Evolutionary conservation across 2,113 vertebrate species (phyloP).

Genomic region (Petroica traversi): DNA sequence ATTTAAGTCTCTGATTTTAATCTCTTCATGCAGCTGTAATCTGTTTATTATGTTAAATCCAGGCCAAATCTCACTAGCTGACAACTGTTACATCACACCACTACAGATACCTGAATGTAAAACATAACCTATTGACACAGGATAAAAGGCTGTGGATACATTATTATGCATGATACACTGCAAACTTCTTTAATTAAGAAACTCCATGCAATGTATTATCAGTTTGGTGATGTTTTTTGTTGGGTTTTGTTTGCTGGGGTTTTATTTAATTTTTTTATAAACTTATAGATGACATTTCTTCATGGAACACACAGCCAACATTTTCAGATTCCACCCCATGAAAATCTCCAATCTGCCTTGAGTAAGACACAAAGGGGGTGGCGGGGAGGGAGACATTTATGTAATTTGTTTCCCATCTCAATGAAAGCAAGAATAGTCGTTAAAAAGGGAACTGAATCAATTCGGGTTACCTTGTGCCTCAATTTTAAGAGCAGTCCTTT

Average conservation of each 20-base stretch:
- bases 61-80: background rate
- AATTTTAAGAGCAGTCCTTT: background rate
- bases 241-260: background rate
- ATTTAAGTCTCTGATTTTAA: background rate
- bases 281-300: background rate
- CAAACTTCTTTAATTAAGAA: background rate
- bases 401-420: background rate
- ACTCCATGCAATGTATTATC: background rate
- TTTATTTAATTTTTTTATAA: background rate
- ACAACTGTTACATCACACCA: background rate
- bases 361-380: background rate
- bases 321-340: background rate
- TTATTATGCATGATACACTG: background rate
- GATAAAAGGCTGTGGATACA: background rate
- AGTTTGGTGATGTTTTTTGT: background rate
- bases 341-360: background rate
- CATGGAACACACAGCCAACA: background rate
- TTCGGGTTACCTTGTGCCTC: background rate
- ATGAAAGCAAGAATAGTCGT: background rate
- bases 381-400: background rate
- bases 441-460: background rate
- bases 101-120: background rate
- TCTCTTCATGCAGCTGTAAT: background rate
- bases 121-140: background rate
- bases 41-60: constrained; percentile 6